Evolutionary conservation across 2,113 vertebrate genomes (phyloP).

Genomic region (Piaya cayana): DNA sequence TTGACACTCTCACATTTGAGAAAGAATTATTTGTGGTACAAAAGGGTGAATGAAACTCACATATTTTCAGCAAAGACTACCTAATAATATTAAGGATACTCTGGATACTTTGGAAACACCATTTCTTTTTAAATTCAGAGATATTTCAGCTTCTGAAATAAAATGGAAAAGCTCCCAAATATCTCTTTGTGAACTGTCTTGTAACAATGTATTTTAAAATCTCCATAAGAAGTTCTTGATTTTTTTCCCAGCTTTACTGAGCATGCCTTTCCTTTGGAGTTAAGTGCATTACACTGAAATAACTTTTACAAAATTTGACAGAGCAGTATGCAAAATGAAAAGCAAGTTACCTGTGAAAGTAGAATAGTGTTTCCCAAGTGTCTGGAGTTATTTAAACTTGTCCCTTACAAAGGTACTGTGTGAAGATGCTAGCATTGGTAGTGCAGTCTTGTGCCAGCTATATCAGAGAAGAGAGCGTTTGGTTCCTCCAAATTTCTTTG

Average conservation of each 20-base stretch:
- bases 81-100: not conserved
- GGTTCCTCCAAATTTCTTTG: not conserved
- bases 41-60: not conserved
- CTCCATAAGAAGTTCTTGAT: not conserved
- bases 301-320: not conserved
- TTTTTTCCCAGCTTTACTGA: not conserved
- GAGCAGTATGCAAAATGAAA: not conserved
- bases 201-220: not conserved
- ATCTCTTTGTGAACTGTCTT: not conserved
- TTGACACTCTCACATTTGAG: not conserved
- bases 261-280: not conserved
- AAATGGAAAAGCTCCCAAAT: accelerated
- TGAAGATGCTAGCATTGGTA: not conserved
- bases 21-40: not conserved
- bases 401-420: not conserved
- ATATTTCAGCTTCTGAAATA: not conserved
- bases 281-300: not conserved
- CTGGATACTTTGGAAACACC: not conserved
- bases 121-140: not conserved
- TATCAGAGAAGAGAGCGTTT: not conserved
- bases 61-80: not conserved
- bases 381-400: not conserved
- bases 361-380: not conserved
- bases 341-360: not conserved
- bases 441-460: not conserved